Base-by-base conservation (phyloP, 2,113 vertebrate species). In the Tauraco erythrolophus region DNA sequence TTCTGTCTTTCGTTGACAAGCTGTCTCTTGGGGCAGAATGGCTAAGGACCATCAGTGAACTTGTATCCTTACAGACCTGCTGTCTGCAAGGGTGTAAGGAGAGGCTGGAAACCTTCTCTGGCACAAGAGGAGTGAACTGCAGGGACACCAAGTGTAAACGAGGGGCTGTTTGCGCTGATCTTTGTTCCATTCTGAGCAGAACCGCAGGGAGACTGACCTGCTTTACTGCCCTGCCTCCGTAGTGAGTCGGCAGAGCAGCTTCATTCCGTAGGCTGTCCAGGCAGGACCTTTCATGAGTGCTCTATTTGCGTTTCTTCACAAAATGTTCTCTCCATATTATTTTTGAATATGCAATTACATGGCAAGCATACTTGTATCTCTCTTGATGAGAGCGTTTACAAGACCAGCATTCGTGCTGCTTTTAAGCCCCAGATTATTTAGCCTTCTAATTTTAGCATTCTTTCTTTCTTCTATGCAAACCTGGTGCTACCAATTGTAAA, bases 1-100 rank as follows among this genome's bases (percentile, higher is more conserved):
- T 98, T 39, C 95, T 98, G 70, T 98, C 98, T 95, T 98, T 98
- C 85, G 97, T 98, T 65, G 98, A 98, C 95, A 98, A 98, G 96
- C 97, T 98, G 43, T 24, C 17, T 53, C 74, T 54, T 46, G 35
- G 66, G 45, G 69, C 10, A 56, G 10, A 65, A 72, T 45, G 22
- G 11, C 6, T 43, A 17, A 62, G 71, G 50, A 46, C 37, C 33
- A 6, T 6, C 27, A 16, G 25, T 62, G 71, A 69, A 16, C 30
- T 58, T 37, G 35, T 43, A 41, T 33, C 69, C 41, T 51, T 37
- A 25, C 27, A 82, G 68, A 65, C 24, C 48, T 61, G 46, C 50
- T 79, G 9, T 23, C 53, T 81, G 58, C 62, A 54, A 8, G 27
- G n/a, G 41, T 27, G 16, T 25, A 53, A 56, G 1, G 4, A 57